Conservation (phyloP, 1,140 invertebrate species). For the Micrasema minimum region DNA sequence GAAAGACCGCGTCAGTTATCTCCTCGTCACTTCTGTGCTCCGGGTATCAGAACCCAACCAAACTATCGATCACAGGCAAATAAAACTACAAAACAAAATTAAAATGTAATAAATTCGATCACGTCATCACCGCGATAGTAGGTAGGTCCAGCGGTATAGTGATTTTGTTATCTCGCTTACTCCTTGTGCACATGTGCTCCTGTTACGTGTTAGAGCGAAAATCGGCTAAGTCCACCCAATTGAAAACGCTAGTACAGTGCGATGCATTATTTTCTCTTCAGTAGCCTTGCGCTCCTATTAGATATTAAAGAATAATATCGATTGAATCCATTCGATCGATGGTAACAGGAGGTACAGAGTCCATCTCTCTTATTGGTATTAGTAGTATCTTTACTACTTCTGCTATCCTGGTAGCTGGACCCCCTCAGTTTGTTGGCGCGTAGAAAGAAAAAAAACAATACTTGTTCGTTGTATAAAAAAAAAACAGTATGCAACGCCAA, state of each 20-base stretch:
- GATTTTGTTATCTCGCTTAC: slow-evolving; percentile 4
- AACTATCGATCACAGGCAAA: slow-evolving; percentile 34
- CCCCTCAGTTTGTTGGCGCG: slow-evolving; percentile 22
- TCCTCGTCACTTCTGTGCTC: slow-evolving; percentile 11
- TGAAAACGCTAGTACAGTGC: not conserved
- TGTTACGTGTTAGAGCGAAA: slow-evolving; percentile 15
- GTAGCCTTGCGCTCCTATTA: slow-evolving; percentile 25
- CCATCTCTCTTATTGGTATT: not conserved
- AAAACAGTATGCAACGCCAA: too few relatives aligned
- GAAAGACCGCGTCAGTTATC: slow-evolving; percentile 4
- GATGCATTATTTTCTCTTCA: slow-evolving; percentile 3
- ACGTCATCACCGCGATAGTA: not conserved
- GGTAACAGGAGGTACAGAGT: slow-evolving; percentile 1
- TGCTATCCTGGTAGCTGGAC: slow-evolving; percentile 14
- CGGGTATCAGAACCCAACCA: slow-evolving; percentile 21
- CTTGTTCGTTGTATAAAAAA: too few relatives aligned
- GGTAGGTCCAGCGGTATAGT: slow-evolving; percentile 4
- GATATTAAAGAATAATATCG: slow-evolving; percentile 14
- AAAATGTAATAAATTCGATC: not conserved
- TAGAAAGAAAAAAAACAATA: too few relatives aligned
- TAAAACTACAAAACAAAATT: slow-evolving; percentile 11
- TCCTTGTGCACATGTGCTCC: slow-evolving; percentile 4
- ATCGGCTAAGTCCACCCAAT: slow-evolving; percentile 12
- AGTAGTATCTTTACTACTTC: not conserved
- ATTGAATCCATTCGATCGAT: slow-evolving; percentile 8